Evolutionary conservation across 30 jellyfish, hydroid and myxozoan genomes (phyloP).

Genomic region (Hydractinia echinata): DNA sequence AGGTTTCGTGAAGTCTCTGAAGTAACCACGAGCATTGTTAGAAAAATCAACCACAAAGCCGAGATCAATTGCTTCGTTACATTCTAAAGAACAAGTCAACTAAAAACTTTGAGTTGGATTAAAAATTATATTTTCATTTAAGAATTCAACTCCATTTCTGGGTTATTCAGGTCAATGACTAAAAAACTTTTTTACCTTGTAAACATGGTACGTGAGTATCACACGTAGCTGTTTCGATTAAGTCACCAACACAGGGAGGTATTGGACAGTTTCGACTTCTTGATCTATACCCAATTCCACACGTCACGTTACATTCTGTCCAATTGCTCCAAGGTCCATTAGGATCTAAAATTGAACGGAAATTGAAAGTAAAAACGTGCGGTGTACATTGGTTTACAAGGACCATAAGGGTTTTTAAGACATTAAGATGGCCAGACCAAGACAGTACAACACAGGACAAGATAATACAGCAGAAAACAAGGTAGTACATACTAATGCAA

Average conservation of each 20-base stretch:
- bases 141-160: not conserved
- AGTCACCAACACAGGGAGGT: conserved; percentile 81
- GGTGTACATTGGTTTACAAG: not conserved
- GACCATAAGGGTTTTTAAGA: not conserved
- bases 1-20: conserved; percentile 47
- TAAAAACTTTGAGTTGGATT: not conserved
- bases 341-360: conserved; percentile 32
- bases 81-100: conserved; percentile 30
- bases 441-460: not conserved
- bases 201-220: conserved; percentile 47
- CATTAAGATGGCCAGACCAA: too few relatives aligned
- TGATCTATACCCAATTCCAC: conserved; percentile 77
- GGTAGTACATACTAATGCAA: conserved; percentile 52
- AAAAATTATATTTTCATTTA: not conserved
- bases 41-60: conserved; percentile 77
- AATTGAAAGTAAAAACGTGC: not conserved
- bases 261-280: conserved; percentile 50
- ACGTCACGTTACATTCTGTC: conserved; percentile 70
- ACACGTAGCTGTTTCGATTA: conserved; percentile 50
- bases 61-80: conserved; percentile 63
- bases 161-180: not conserved
- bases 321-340: conserved; percentile 69
- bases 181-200: conserved; percentile 28
- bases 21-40: conserved; percentile 37
- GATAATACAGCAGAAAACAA: not conserved